Conservation (phyloP, 2,797 vertebrate species). For the Graptemys geographica region DNA sequence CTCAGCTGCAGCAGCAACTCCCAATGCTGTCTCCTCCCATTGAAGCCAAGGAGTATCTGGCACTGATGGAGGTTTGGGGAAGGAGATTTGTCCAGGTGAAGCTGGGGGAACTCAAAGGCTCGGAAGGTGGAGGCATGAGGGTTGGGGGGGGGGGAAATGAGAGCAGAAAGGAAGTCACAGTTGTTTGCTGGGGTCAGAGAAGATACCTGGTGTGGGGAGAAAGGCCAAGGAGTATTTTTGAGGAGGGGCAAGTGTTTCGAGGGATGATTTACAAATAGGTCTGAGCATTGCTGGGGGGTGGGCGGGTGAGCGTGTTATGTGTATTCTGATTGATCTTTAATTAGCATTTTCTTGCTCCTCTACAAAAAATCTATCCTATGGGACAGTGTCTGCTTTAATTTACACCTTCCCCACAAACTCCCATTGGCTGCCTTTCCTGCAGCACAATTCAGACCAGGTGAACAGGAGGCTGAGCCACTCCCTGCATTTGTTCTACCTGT, state of each 20-base stretch:
- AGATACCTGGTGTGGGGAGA: neutral
- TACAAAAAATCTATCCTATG: neutral
- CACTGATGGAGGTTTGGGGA: neutral
- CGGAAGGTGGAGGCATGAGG: neutral
- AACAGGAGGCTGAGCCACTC: conserved; percentile 21
- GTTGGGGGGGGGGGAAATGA: neutral
- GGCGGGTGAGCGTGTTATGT: neutral
- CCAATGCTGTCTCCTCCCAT: neutral
- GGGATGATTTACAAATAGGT: conserved; percentile 8
- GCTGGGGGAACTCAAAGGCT: neutral
- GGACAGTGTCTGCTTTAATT: neutral
- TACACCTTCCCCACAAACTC: conserved; percentile 27
- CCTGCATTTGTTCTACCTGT: conserved; percentile 27
- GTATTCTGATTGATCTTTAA: conserved; percentile 37
- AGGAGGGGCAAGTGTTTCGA: neutral
- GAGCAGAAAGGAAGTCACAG: neutral
- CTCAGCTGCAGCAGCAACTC: neutral
- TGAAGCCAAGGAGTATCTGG: neutral
- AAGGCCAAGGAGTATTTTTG: neutral
- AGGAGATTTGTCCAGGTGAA: neutral
- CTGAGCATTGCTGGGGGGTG: conserved; percentile 5
- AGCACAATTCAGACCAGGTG: conserved; percentile 36
- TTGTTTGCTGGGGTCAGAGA: neutral
- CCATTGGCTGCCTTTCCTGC: neutral
- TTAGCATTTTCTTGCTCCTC: conserved; percentile 31